Evolutionary conservation across 2,797 vertebrate genomes (phyloP).

Genomic region (Mustela erminea): DNA sequence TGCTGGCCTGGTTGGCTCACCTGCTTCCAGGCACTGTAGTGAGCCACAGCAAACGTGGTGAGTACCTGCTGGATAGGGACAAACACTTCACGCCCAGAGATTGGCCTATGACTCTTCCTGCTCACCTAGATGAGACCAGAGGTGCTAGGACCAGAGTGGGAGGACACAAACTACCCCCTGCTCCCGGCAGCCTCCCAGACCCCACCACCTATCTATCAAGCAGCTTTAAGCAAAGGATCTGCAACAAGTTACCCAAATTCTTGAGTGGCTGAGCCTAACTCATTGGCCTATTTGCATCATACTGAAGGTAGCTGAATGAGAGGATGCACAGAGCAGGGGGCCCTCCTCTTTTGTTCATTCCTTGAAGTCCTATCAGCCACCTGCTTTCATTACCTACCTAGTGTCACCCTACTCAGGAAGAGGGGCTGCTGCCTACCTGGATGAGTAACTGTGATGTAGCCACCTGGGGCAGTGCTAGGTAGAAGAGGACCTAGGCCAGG

Average conservation of each 20-base stretch:
- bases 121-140: constrained; percentile 86
- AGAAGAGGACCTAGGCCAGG: constrained; percentile 89
- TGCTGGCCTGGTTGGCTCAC: constrained; percentile 90
- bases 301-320: not conserved
- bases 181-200: too few species aligned
- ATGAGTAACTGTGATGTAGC: constrained; percentile 87
- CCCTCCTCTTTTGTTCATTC: not conserved
- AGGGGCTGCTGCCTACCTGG: constrained; percentile 84
- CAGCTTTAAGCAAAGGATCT: not conserved
- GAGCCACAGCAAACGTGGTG: constrained; percentile 90
- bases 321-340: not conserved
- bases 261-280: not conserved
- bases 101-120: constrained; percentile 88
- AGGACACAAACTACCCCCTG: not conserved
- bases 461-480: constrained; percentile 87
- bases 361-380: not conserved
- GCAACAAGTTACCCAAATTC: not conserved
- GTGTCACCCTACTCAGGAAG: not conserved
- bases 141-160: not conserved
- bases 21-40: constrained; percentile 84
- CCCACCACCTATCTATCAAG: not conserved
- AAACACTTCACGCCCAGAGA: constrained; percentile 91
- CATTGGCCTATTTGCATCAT: not conserved
- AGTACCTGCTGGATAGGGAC: constrained; percentile 93
- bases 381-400: not conserved